Conservation (phyloP, 2,797 vertebrate species). For the Delichon dasypus region DNA sequence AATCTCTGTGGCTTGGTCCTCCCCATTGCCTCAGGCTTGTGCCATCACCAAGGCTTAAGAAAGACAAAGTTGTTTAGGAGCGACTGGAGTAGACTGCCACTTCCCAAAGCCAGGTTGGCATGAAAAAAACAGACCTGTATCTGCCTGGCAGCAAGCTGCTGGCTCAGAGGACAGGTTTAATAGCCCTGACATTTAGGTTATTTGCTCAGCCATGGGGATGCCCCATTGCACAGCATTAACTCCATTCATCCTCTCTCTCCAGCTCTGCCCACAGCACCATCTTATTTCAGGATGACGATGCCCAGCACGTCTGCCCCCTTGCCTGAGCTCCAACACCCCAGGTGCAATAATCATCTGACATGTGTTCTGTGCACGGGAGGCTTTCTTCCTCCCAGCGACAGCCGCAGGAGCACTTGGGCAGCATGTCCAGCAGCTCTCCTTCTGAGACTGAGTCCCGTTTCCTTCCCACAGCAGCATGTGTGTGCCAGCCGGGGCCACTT, state of each 20-base stretch:
- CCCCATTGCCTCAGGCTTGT: neutral
- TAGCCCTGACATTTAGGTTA: neutral
- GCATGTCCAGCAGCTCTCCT: neutral
- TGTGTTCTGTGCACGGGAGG: neutral
- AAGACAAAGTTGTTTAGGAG: neutral
- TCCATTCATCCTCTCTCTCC: neutral
- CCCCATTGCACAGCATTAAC: neutral
- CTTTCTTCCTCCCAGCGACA: neutral
- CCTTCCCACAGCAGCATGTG: neutral
- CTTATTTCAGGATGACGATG: neutral
- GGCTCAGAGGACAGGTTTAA: neutral
- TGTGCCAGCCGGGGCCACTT: neutral
- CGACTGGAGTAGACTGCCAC: fast-evolving
- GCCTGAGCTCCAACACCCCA: neutral
- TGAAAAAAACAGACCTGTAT: neutral
- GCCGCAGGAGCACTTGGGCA: neutral
- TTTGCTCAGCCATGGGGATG: fast-evolving
- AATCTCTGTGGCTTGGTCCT: neutral
- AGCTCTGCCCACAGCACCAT: neutral
- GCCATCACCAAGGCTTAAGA: neutral
- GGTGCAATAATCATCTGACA: neutral
- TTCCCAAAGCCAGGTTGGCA: neutral
- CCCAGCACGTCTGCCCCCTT: neutral
- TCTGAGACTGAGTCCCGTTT: neutral
- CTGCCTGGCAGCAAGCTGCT: neutral